These are phyloP conservation scores for Ochotona princeps DNA, from an alignment of 2,113 vertebrate species.

Conservation along the genomic window DNA sequence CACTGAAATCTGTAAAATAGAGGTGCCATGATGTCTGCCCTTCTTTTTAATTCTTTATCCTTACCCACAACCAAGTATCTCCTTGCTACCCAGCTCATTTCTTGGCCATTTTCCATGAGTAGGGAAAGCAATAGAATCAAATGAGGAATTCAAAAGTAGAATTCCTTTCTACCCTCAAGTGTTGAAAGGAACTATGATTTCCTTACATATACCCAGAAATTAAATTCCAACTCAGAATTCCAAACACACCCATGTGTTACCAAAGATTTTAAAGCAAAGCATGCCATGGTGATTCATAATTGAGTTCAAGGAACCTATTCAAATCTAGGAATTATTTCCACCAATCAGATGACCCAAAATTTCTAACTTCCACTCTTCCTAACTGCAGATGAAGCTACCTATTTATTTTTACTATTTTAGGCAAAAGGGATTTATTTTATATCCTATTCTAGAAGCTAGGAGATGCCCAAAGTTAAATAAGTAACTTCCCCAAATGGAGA, in stretches of 20 bases:
- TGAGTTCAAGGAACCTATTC: neutral
- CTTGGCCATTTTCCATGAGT: neutral
- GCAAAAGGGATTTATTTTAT: constrained; percentile 25
- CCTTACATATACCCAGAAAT: constrained; percentile 31
- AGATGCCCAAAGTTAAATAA: constrained; percentile 16
- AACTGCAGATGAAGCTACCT: neutral
- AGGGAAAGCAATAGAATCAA: neutral
- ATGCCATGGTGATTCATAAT: neutral
- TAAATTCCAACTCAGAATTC: neutral
- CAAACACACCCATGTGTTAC: neutral
- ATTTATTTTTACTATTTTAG: neutral
- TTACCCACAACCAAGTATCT: neutral
- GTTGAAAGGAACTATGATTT: neutral
- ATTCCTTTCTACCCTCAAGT: neutral
- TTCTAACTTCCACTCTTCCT: neutral
- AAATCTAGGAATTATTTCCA: neutral
- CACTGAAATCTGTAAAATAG: neutral
- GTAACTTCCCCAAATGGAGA: neutral
- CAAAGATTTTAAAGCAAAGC: neutral
- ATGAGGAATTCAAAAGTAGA: neutral
- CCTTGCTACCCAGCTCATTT: neutral
- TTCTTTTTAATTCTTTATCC: neutral
- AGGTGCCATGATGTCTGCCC: too few species aligned
- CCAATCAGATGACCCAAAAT: neutral
- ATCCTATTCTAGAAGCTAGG: neutral